A percentile compares a stretch with the other conserved stretches of the same genome.
Conservation (phyloP, 2,113 vertebrate genomes). For the Xyrauchen texanus region DNA sequence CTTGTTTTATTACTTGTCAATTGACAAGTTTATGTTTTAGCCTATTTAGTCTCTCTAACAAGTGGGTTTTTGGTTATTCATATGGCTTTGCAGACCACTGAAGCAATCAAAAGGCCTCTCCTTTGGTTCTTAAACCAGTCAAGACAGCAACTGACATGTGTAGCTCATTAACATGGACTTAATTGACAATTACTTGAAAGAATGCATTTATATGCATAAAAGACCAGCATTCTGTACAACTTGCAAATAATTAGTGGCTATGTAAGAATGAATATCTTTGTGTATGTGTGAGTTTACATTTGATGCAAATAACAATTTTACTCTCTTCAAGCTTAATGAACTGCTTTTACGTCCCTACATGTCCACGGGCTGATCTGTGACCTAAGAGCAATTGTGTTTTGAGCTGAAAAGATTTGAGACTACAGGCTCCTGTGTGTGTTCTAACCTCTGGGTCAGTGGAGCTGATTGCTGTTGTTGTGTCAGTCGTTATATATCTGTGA, state of each 20-base stretch:
- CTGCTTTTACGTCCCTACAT: conserved; percentile 15
- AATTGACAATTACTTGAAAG: neutral
- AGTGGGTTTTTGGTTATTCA: neutral
- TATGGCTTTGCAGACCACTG: conserved; percentile 33
- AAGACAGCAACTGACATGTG: neutral
- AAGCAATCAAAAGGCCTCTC: conserved; percentile 28
- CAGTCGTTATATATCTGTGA: conserved; percentile 37
- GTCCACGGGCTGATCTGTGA: conserved; percentile 11
- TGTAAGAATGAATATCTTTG: too few relatives aligned
- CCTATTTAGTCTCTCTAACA: neutral
- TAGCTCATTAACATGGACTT: conserved; percentile 4
- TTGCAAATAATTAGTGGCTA: neutral
- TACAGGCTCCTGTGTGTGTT: conserved; percentile 8
- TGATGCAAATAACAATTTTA: conserved; percentile 28
- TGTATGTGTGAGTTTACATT: neutral
- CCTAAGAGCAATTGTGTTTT: neutral
- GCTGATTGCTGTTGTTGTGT: conserved; percentile 30
- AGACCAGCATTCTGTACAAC: neutral
- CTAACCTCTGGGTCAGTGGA: conserved; percentile 18
- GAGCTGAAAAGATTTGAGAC: conserved; percentile 18
- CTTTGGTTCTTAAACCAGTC: conserved; percentile 21
- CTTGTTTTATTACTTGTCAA: neutral
- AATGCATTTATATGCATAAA: neutral
- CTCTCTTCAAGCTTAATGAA: conserved; percentile 18
- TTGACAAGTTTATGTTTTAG: neutral